Conservation (phyloP, 2,888 invertebrate genomes). For the Conus canariensis region DNA sequence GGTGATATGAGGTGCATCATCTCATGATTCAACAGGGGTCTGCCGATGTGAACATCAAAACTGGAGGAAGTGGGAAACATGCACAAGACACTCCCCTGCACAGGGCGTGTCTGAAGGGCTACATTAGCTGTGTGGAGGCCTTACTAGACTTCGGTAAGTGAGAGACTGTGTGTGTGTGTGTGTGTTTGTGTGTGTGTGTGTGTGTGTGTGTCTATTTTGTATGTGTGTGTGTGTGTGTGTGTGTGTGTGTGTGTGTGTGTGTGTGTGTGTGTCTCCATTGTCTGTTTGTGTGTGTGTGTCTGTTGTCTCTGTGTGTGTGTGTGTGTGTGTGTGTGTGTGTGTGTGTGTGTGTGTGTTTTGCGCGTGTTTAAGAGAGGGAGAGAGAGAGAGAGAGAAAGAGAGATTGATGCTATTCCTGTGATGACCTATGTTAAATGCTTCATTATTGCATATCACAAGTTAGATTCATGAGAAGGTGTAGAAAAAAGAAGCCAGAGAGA, state of each 20-base stretch:
- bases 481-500: too few species aligned
- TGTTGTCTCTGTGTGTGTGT: neutral
- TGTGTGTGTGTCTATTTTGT: neutral
- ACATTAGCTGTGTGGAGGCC: slow-evolving; percentile 4
- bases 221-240: neutral
- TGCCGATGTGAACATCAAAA: slow-evolving; percentile 32
- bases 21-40: neutral
- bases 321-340: slow-evolving; percentile 1
- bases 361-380: too few species aligned
- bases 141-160: slow-evolving; percentile 24
- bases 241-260: slow-evolving; percentile 17
- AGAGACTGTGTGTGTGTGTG: neutral
- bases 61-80: neutral
- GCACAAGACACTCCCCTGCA: slow-evolving; percentile 5
- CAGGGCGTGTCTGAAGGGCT: slow-evolving; percentile 17
- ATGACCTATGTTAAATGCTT: too few species aligned
- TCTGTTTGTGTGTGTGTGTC: neutral
- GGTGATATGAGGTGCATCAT: too few species aligned
- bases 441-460: too few species aligned
- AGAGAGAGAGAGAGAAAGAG: neutral
- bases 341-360: too few species aligned
- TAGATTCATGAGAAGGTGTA: too few species aligned
- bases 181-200: neutral
- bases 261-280: slow-evolving; percentile 9
- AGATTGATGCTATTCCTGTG: neutral